A percentile compares a stretch with the other conserved stretches of the same genome.
These are phyloP conservation scores for Desmophyllum pertusum DNA, from an alignment of 92 coral and sea anemone species.

Conservation along the genomic window DNA sequence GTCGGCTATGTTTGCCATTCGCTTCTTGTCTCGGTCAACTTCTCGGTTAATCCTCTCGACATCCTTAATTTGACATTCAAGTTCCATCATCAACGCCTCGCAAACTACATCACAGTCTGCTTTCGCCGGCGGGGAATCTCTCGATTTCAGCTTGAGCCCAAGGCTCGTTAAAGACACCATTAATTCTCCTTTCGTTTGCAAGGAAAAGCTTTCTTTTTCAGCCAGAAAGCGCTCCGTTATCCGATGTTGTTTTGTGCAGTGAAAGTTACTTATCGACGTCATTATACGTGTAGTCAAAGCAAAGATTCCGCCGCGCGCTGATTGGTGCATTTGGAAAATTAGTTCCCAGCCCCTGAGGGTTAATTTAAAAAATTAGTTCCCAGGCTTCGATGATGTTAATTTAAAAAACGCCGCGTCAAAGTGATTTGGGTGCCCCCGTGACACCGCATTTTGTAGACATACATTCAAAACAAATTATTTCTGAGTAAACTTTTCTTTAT, in stretches of 20 bases:
- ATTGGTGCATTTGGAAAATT: constrained; percentile 19
- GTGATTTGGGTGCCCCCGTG: too few relatives aligned
- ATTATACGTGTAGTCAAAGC: constrained; percentile 1
- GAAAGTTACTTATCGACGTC: constrained; percentile 13
- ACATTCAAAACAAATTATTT: neutral
- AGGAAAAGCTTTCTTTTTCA: neutral
- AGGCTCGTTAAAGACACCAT: constrained; percentile 68
- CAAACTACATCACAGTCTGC: constrained; percentile 69
- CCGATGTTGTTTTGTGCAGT: neutral
- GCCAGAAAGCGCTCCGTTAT: too few relatives aligned
- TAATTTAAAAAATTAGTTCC: neutral
- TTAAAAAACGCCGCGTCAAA: too few relatives aligned
- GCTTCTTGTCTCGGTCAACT: constrained; percentile 70
- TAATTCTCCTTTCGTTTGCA: neutral
- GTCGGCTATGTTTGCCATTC: constrained; percentile 69
- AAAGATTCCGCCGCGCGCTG: constrained; percentile 40
- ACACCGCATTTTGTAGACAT: too few relatives aligned
- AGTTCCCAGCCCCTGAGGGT: constrained; percentile 9
- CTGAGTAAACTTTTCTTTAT: neutral
- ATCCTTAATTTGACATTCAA: constrained; percentile 75
- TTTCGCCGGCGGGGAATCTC: constrained; percentile 66
- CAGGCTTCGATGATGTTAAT: too few relatives aligned
- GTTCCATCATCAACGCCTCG: constrained; percentile 82
- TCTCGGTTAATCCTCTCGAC: constrained; percentile 57
- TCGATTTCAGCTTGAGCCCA: constrained; percentile 56